Evolutionary conservation across 2,113 vertebrate genomes (phyloP).

Genomic region (Noctilio leporinus): DNA sequence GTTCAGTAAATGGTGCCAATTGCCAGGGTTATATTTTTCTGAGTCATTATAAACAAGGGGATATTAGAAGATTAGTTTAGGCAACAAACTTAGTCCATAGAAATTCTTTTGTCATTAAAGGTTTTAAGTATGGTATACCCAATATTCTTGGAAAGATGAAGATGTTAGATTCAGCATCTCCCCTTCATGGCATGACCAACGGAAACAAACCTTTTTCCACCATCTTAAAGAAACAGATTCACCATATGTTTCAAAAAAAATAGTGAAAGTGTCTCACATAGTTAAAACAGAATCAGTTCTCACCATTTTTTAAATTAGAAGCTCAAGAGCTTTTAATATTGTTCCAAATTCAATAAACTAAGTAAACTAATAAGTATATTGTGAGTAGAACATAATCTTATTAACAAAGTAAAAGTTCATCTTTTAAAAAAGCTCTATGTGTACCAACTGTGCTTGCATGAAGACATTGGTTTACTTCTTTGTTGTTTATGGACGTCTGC

Average conservation of each 20-base stretch:
- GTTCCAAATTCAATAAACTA: conserved; percentile 18
- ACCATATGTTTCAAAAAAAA: conserved; percentile 7
- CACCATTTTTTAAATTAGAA: background rate
- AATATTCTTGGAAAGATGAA: background rate
- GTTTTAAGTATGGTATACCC: background rate
- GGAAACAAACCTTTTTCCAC: background rate
- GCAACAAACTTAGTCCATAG: background rate
- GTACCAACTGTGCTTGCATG: background rate
- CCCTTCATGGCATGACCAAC: background rate
- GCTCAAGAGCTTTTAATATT: conserved; percentile 8
- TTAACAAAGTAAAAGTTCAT: background rate
- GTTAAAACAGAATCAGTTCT: background rate
- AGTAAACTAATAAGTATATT: background rate
- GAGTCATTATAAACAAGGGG: background rate
- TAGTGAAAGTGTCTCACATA: background rate
- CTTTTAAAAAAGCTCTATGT: background rate
- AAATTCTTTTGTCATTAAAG: background rate
- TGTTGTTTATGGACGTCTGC: background rate
- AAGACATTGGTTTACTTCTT: background rate
- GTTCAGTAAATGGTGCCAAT: background rate
- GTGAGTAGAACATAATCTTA: background rate
- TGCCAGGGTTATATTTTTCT: background rate
- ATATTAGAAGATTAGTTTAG: background rate
- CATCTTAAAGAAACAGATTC: background rate
- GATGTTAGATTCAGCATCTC: background rate